Evolutionary conservation across 2,888 invertebrate genomes (phyloP), one percentile per base, ranked within the genome.

Genomic region (Eristalis arbustorum): DNA sequence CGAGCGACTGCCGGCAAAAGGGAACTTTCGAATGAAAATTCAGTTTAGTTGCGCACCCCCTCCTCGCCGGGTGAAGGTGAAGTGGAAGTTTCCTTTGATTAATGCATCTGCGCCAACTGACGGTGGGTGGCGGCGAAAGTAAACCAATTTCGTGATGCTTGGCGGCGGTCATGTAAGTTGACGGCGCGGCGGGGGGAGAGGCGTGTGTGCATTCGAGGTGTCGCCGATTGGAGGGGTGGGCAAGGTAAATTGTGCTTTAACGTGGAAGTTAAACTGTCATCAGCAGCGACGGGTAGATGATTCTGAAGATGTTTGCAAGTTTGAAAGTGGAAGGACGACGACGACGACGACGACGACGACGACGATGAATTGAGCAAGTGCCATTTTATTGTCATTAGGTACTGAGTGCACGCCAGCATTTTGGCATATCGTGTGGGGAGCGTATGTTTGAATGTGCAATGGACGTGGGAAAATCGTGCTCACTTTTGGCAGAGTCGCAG

Each of bases 21-120:
- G 57, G 31, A 59, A 59, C 40, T 40, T 40, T 0, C n/a, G 64
- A 71, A 71, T 64, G 63, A 57, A 71, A 64, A 69, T 64, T 40
- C 42, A 57, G 49, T 66, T 62, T 57, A 57, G 49, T 64, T 66
- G 40, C 13, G 8, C 49, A 2, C 8, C 2, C 8, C 8, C 49
- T 6, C 8, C 49, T 6, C 49, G 18, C 0, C 31, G 31, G 31
- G 31, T 8, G 18, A 18, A 18, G 49, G 18, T 6, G 18, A 42
- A 31, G 11, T 37, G 37, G 37, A 11, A 13, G 37, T 13, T 37
- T 37, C 37, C 37, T 49, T 49, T 49, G 49, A 49, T 49, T 49
- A 49, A 49, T 49, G 49, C 49, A 18, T 18, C 49, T 2, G 49
- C n/a, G n/a, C 13, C 37, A 49, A 49, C 49, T 49, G 49, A 8